Percentiles rank a stretch among this genome's conserved stretches.
phyloP scores from a whole-genome alignment of 2,113 vertebrate genomes.

The Gasterosteus aculeatus region DNA sequence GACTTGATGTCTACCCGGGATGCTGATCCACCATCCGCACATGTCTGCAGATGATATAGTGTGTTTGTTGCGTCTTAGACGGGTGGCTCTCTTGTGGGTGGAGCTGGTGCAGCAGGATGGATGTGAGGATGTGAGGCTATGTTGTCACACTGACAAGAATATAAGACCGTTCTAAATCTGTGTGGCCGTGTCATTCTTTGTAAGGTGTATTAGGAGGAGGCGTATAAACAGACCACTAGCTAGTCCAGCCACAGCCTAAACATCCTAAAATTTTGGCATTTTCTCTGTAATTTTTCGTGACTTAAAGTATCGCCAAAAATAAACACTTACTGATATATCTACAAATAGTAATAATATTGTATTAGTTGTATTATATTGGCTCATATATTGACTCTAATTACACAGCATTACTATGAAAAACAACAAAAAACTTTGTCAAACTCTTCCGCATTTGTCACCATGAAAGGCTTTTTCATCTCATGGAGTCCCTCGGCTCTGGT shows the following conservation, averaged over 20 bases:
- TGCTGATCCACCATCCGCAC: constrained; percentile 5
- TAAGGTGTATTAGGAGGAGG: not conserved
- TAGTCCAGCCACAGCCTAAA: not conserved
- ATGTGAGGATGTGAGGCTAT: not conserved
- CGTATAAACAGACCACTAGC: not conserved
- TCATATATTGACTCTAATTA: not conserved
- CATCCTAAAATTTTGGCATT: not conserved
- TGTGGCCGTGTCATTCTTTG: not conserved
- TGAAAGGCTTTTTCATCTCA: constrained; percentile 2
- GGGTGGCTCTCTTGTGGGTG: not conserved
- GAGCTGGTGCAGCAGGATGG: not conserved
- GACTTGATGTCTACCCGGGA: constrained; percentile 16
- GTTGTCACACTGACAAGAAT: not conserved
- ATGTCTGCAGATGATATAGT: constrained; percentile 4
- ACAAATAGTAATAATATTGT: too few relatives aligned
- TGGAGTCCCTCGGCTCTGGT: constrained; percentile 18
- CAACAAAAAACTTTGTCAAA: not conserved
- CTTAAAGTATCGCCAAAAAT: not conserved
- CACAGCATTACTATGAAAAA: too few relatives aligned
- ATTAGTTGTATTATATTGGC: too few relatives aligned
- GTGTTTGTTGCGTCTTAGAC: constrained; percentile 31
- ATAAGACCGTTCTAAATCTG: not conserved
- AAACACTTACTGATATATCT: too few relatives aligned
- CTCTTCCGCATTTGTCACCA: constrained; percentile 11
- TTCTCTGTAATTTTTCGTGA: too few relatives aligned